phyloP scores from a whole-genome alignment of 1,140 invertebrate species.

The Contarinia nasturtii region DNA sequence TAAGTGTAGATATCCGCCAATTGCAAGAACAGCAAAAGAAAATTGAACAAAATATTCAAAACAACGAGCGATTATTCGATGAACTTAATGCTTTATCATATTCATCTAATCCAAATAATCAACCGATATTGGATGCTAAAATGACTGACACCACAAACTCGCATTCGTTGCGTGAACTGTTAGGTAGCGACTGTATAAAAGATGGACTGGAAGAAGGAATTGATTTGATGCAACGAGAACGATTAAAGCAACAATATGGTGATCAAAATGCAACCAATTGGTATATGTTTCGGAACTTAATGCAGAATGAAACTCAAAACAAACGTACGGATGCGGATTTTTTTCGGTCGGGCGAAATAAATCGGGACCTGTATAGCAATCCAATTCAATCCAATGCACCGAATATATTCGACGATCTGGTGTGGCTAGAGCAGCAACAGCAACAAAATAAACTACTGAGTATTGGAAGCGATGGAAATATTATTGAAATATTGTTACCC shows the following conservation, averaged over 20 bases:
- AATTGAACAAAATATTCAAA: too few relatives aligned
- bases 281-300: neutral
- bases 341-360: conserved; percentile 7
- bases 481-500: conserved; percentile 10
- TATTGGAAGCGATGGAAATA: too few relatives aligned
- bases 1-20: neutral
- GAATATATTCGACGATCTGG: conserved; percentile 3
- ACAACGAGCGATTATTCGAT: too few relatives aligned
- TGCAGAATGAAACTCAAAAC: neutral
- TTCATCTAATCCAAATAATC: too few relatives aligned
- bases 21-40: neutral
- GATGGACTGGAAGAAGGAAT: conserved; percentile 38
- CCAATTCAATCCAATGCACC: conserved; percentile 16
- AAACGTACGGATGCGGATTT: conserved; percentile 3
- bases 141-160: too few relatives aligned
- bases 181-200: conserved; percentile 36
- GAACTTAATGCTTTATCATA: too few relatives aligned
- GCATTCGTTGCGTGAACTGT: conserved; percentile 27
- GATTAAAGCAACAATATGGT: conserved; percentile 5
- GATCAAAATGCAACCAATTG: neutral
- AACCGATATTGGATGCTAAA: too few relatives aligned
- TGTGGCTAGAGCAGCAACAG: conserved; percentile 9
- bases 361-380: conserved; percentile 6
- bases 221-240: conserved; percentile 24
- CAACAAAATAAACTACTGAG: neutral